These are phyloP conservation scores for Pavo muticus DNA, from an alignment of 2,113 vertebrate genomes.

Conservation along the genomic window DNA sequence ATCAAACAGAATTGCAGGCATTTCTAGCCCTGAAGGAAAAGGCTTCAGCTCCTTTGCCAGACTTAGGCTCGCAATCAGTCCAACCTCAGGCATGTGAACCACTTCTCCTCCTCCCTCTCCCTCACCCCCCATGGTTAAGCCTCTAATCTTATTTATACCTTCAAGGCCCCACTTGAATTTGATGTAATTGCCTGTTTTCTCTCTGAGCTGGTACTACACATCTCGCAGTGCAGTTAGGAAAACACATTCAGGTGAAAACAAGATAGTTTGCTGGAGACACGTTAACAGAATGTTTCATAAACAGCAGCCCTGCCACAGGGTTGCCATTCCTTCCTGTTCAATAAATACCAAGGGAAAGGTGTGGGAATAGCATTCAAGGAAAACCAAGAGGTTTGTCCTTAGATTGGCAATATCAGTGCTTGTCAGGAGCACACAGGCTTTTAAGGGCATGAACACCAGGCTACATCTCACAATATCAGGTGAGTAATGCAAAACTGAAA, in stretches of 20 bases:
- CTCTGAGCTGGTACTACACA: neutral
- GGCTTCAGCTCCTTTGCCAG: constrained; percentile 7
- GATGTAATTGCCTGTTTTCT: constrained; percentile 5
- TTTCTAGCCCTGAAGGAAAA: neutral
- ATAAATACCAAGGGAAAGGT: neutral
- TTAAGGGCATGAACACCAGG: neutral
- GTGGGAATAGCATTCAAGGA: neutral
- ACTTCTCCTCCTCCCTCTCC: neutral
- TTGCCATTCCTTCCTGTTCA: neutral
- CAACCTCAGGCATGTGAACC: neutral
- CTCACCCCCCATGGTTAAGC: neutral
- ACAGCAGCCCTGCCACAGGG: neutral
- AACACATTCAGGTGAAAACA: neutral
- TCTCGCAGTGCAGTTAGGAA: neutral
- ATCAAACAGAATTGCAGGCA: neutral
- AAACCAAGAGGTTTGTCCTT: neutral
- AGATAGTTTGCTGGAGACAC: neutral
- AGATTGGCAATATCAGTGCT: neutral
- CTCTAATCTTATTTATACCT: constrained; percentile 44
- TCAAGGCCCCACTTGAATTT: constrained; percentile 7
- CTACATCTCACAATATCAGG: neutral
- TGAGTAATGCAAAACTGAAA: neutral
- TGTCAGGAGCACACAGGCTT: neutral
- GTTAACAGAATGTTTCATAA: neutral
- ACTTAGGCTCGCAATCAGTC: neutral